Percentiles rank a stretch among this genome's conserved stretches.
Conservation (phyloP, 2,888 invertebrate species). For the Ophion ventricosus region DNA sequence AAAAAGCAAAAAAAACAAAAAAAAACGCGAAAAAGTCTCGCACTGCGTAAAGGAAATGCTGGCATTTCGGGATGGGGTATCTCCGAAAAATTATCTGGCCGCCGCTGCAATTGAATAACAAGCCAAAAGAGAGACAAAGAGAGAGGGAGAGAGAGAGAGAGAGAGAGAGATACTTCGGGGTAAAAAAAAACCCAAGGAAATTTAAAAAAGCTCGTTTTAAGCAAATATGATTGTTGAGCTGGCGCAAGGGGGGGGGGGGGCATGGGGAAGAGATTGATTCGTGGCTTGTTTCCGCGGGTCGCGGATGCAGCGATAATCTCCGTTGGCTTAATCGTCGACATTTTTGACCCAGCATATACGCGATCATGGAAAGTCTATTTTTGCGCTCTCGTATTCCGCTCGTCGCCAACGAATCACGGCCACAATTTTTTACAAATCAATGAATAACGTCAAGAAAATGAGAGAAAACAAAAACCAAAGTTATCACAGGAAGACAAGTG, state of each 20-base stretch:
- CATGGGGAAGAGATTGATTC: constrained; percentile 69
- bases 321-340: constrained; percentile 74
- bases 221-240: constrained; percentile 26
- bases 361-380: constrained; percentile 74
- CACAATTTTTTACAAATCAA: neutral
- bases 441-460: constrained; percentile 25
- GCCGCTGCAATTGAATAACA: constrained; percentile 11
- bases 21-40: neutral
- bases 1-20: constrained; percentile 8
- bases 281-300: constrained; percentile 54
- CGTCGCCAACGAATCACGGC: constrained; percentile 4
- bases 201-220: neutral
- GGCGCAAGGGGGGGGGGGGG: constrained; percentile 68
- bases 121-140: neutral
- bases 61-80: neutral
- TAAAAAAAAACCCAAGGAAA: neutral
- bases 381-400: constrained; percentile 31
- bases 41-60: neutral
- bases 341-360: constrained; percentile 70
- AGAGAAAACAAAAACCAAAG: constrained; percentile 46
- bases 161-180: neutral
- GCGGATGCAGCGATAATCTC: constrained; percentile 70
- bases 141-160: neutral
- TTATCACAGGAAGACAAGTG: neutral
- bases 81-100: neutral